A percentile compares a stretch with the other conserved stretches of the same genome.
Evolutionary conservation across 2,113 vertebrate genomes (phyloP).

Genomic region (Meleagris gallopavo): DNA sequence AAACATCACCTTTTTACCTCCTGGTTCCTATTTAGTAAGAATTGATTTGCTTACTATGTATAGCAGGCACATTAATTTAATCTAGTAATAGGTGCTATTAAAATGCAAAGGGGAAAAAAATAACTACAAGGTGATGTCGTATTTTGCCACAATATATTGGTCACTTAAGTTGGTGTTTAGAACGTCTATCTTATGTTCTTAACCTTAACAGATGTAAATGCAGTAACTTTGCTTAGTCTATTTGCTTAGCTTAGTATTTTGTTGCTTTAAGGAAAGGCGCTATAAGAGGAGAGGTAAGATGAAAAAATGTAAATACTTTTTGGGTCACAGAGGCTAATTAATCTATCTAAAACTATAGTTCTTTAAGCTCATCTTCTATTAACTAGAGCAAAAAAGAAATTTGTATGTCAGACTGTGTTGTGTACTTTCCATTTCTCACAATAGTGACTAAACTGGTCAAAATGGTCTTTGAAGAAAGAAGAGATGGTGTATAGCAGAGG

Average conservation of each 20-base stretch:
- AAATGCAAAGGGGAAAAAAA: not conserved
- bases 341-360: not conserved
- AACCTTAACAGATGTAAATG: fast-evolving
- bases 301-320: not conserved
- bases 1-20: not conserved
- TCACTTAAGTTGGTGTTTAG: not conserved
- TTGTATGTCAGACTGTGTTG: not conserved
- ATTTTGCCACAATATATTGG: not conserved
- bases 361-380: not conserved
- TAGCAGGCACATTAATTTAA: not conserved
- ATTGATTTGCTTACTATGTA: not conserved
- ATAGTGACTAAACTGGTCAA: not conserved
- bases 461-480: not conserved
- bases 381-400: not conserved
- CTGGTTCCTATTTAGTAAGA: not conserved
- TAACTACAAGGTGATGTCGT: not conserved
- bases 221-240: not conserved
- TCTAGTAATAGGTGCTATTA: not conserved
- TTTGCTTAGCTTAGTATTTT: not conserved
- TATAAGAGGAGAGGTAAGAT: not conserved
- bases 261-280: not conserved
- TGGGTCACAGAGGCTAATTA: not conserved
- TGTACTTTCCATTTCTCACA: not conserved
- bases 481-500: not conserved
- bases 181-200: fast-evolving